A percentile compares a stretch with the other conserved stretches of the same genome.
Conservation (phyloP, 1,140 invertebrate genomes). For the Prorops nasuta region DNA sequence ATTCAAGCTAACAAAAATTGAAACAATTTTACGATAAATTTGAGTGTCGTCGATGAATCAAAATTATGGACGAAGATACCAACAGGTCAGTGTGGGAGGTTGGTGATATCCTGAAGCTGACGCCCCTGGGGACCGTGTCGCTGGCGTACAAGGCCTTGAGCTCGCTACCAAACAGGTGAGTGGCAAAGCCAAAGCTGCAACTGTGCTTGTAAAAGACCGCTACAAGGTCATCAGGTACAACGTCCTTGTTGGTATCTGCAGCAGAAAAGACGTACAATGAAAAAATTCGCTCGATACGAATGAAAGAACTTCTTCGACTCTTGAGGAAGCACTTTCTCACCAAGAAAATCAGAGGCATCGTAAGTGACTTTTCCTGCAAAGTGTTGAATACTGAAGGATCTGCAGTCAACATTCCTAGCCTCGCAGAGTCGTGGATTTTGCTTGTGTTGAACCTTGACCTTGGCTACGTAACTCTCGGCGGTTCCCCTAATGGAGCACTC, state of each 20-base stretch:
- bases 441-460: conserved; percentile 82
- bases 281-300: neutral
- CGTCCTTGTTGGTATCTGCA: conserved; percentile 85
- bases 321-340: conserved; percentile 39
- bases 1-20: conserved; percentile 73
- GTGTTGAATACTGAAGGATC: conserved; percentile 89
- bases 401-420: conserved; percentile 70
- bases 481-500: conserved; percentile 85
- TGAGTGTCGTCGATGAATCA: neutral
- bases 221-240: conserved; percentile 87
- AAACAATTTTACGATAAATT: no score
- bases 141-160: conserved; percentile 81
- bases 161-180: conserved; percentile 90
- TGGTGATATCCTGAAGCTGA: conserved; percentile 87
- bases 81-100: conserved; percentile 82
- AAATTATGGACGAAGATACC: conserved; percentile 34
- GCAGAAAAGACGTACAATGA: conserved; percentile 10
- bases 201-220: conserved; percentile 89
- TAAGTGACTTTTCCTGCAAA: conserved; percentile 88
- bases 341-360: conserved; percentile 84
- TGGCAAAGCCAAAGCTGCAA: conserved; percentile 94
- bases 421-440: conserved; percentile 74
- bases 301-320: conserved; percentile 1
- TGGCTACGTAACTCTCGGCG: conserved; percentile 84
- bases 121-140: conserved; percentile 78